Evolutionary conservation across 2,797 vertebrate genomes (phyloP), one percentile per base, ranked within the genome.

Genomic region (Ciconia nigra): DNA sequence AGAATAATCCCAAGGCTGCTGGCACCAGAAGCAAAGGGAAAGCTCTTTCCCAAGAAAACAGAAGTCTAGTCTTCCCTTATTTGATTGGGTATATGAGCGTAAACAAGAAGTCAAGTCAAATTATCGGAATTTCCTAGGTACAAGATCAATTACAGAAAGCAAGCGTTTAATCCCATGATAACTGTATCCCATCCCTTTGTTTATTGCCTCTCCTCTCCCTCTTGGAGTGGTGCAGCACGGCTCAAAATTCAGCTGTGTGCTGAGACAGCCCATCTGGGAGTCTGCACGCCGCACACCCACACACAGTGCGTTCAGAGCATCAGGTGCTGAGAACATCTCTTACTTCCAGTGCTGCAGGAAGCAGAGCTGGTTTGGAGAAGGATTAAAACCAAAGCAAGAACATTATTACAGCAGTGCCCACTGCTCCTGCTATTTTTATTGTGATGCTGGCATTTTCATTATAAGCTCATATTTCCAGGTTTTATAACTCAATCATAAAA

Each of bases 401-500:
- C 73, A 72, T 62, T 7, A 20, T 57, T 77, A 65, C 42, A 58
- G 21, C 52, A 58, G 44, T 51, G 35, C 47, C 61, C 57, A 21
- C 83, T 77, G 54, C 63, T 80, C 33, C 73, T 76, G 84, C 35
- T 88, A 22, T 70, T 89, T 92, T 83, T 89, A 76, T 79, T 76
- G 61, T 57, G 37, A 7, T 19, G 42, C 42, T 76, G 83, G 61
- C 55, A 31, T 83, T 96, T 91, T 83, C 72, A 12, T 89, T 87
- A 83, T 78, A 83, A 89, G n/a, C 78, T 94, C 58, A 0, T 80
- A 83, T 87, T 89, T 93, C 35, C 74, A 78, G 74, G 57, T 61
- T 96, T 94, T 85, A 74, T 90, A 83, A 83, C 85, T 83, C 67
- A 85, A 63, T 83, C 24, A 22, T 54, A 24, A 91, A 95, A 92